These are phyloP conservation scores for Thelaira solivaga DNA, from an alignment of 2,888 invertebrate genomes.

Conservation along the genomic window DNA sequence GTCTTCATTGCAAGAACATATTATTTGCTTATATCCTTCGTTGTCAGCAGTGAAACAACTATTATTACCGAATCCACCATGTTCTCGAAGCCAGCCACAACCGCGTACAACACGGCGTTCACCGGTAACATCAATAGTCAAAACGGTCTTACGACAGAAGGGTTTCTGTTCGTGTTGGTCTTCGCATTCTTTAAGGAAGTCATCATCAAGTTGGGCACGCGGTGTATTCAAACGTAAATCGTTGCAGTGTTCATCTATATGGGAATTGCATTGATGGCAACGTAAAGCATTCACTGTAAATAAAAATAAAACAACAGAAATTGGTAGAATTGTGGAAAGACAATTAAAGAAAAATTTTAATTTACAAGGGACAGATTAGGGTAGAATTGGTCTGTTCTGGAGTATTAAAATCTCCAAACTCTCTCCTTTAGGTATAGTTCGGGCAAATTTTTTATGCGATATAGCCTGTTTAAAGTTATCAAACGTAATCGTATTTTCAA, in stretches of 20 bases:
- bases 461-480: too few species aligned
- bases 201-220: constrained; percentile 74
- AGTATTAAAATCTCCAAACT: too few species aligned
- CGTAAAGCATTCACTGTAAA: constrained; percentile 79
- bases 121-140: constrained; percentile 79
- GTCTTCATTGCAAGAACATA: constrained; percentile 82
- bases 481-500: too few species aligned
- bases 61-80: constrained; percentile 68
- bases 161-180: constrained; percentile 72
- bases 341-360: background rate
- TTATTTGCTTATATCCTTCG: constrained; percentile 81
- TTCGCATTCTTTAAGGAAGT: constrained; percentile 78
- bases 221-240: constrained; percentile 79
- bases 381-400: too few species aligned
- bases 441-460: too few species aligned
- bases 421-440: too few species aligned
- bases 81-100: constrained; percentile 80
- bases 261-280: constrained; percentile 88
- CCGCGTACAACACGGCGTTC: constrained; percentile 78
- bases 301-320: too few species aligned
- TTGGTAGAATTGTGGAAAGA: too few species aligned
- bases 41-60: constrained; percentile 81
- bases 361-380: too few species aligned
- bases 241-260: constrained; percentile 82
- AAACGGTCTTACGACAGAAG: constrained; percentile 84